phyloP scores from a whole-genome alignment of 2,797 vertebrate genomes.

The Loris lydekkerianus region DNA sequence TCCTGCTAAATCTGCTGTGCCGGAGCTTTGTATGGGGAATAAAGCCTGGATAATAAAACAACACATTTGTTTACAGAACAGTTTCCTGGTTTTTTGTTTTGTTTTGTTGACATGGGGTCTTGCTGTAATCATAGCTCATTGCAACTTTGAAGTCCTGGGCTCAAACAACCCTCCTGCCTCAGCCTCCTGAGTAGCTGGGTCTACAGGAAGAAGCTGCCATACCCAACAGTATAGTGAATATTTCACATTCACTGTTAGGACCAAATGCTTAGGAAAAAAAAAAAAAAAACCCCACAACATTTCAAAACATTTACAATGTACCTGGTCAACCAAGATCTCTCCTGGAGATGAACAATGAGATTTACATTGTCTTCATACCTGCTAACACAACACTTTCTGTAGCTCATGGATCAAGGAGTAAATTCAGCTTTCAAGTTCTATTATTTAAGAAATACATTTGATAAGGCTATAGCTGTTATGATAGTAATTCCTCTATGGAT shows the following conservation, averaged over 20 bases:
- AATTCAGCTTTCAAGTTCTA: neutral
- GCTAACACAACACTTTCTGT: neutral
- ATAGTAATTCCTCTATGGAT: neutral
- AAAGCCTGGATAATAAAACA: neutral
- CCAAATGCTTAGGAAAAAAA: neutral
- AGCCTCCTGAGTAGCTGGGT: too few relatives aligned
- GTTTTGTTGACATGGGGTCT: too few relatives aligned
- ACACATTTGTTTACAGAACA: neutral
- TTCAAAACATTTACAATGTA: neutral
- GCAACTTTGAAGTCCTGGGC: too few relatives aligned
- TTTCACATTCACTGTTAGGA: neutral
- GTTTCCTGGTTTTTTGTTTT: neutral
- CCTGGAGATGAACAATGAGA: neutral
- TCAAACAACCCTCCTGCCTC: too few relatives aligned
- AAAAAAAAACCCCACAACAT: neutral
- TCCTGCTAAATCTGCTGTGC: neutral
- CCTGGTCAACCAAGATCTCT: neutral
- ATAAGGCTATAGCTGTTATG: neutral
- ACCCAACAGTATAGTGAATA: neutral
- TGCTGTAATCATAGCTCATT: too few relatives aligned
- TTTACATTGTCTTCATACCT: neutral
- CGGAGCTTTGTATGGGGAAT: neutral
- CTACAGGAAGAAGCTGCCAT: too few relatives aligned
- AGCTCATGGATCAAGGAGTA: neutral
- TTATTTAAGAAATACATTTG: neutral